Evolutionary conservation across 2,888 invertebrate species (phyloP).

Genomic region (Perizoma affinitatum): DNA sequence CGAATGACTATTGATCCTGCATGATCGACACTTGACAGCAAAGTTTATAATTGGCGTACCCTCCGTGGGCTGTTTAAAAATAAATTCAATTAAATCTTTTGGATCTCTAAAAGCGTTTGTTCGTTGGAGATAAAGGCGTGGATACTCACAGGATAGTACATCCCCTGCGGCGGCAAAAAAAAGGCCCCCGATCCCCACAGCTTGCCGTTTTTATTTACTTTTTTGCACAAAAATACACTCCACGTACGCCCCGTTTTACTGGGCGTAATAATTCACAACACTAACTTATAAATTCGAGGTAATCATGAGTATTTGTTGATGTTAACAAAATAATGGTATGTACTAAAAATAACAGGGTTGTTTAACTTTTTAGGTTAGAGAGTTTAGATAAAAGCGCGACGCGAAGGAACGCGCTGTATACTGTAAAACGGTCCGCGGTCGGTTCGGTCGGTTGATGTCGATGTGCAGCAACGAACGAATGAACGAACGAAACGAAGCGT

Average conservation of each 20-base stretch:
- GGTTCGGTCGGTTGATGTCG: constrained; percentile 61
- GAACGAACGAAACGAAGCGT: constrained; percentile 32
- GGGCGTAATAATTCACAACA: constrained; percentile 79
- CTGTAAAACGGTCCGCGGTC: constrained; percentile 67
- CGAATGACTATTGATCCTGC: constrained; percentile 2
- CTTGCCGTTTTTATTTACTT: constrained; percentile 92
- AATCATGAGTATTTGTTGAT: constrained; percentile 76
- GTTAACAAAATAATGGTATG: constrained; percentile 55
- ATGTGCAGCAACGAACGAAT: constrained; percentile 76
- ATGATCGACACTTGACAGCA: constrained; percentile 15
- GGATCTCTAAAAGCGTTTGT: constrained; percentile 21
- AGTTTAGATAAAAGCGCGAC: constrained; percentile 68
- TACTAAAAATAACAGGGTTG: constrained; percentile 68
- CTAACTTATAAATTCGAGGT: constrained; percentile 79
- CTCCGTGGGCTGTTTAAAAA: constrained; percentile 4
- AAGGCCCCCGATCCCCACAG: constrained; percentile 98
- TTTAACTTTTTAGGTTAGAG: constrained; percentile 79
- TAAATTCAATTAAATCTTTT: constrained; percentile 30
- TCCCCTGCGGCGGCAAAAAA: constrained; percentile 98
- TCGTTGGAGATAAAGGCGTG: constrained; percentile 31
- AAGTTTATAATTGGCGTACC: constrained; percentile 15
- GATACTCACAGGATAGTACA: constrained; percentile 97
- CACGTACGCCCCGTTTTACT: constrained; percentile 69
- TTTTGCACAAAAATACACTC: constrained; percentile 84
- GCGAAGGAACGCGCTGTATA: constrained; percentile 81